phyloP scores from a whole-genome alignment of 1,140 invertebrate species.

The Bombus affinis region DNA sequence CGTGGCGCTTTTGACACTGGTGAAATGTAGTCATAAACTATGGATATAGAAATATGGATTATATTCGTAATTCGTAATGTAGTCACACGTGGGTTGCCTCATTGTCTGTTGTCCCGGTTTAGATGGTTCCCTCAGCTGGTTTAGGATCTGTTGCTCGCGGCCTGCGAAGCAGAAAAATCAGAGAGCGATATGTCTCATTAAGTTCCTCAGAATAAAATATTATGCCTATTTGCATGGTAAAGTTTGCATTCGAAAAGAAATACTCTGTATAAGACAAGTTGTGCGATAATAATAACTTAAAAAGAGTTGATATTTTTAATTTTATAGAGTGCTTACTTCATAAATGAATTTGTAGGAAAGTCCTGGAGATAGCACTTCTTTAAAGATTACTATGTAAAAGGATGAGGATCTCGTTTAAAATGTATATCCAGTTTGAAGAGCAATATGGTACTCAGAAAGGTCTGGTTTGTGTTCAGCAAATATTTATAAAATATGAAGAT shows the following conservation, averaged over 20 bases:
- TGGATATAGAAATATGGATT: background rate
- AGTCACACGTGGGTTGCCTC: no score
- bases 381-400: slow-evolving; percentile 89
- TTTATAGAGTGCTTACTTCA: no score
- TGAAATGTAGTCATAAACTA: no score
- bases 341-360: slow-evolving; percentile 68
- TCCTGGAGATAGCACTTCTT: slow-evolving; percentile 90
- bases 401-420: slow-evolving; percentile 84
- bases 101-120: no score
- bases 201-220: slow-evolving; percentile 61
- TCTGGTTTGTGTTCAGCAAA: slow-evolving; percentile 85
- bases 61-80: background rate
- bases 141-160: no score
- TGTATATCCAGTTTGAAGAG: slow-evolving; percentile 88
- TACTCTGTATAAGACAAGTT: background rate
- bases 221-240: slow-evolving; percentile 74
- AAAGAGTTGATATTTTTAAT: slow-evolving; percentile 1
- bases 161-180: no score
- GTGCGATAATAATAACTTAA: slow-evolving; percentile 18
- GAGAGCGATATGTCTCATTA: slow-evolving; percentile 58
- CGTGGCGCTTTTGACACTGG: no score
- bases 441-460: slow-evolving; percentile 87
- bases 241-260: slow-evolving; percentile 67
- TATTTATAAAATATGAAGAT: slow-evolving; percentile 86
- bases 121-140: no score